Evolutionary conservation across 2,797 vertebrate species (phyloP), one percentile per base, ranked within the genome.

Genomic region (Acridotheres tristis): DNA sequence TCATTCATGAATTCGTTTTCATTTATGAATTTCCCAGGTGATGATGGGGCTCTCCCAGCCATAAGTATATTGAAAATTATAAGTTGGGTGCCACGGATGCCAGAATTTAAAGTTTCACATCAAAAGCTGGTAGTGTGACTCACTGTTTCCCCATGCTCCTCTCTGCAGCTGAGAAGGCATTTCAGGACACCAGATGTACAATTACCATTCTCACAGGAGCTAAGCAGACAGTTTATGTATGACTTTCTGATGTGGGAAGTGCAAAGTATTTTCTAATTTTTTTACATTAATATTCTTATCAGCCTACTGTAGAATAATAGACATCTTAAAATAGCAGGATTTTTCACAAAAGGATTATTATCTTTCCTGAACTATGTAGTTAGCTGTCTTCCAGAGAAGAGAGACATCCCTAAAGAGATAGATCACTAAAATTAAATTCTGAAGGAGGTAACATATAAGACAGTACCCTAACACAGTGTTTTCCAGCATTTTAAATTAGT

Each of bases 121-220:
- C 47, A 78, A 29, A 90, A 88, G 38, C 86, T 90, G 47, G 53
- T 55, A 59, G 48, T 29, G 38, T 93, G 71, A 86, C 42, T 84
- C 73, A 55, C 69, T 88, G 0, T 75, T 88, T 75, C 77, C 81
- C 76, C 43, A 50, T 61, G 32, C 93, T 88, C 29, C 58, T 95
- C 17, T 82, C 36, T 88, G 58, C 84, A 92, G 62, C 83, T 93
- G 81, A 95, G 86, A 90, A 93, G 80, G 83, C 80, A 76, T 89
- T 96, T 93, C 55, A 62, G 90, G 92, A 89, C 80, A 93, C 67
- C 93, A 87, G 73, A 78, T 90, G 68, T 48, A 62, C 47, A 73
- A 78, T 78, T 78, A 36, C 34, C 50, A 48, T 80, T 94, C 45
- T 90, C 59, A 45, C 9, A 75, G 57, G 63, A 90, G 66, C 58